Base-by-base conservation (phyloP, 2,888 invertebrate genomes). In the Sesia bembeciformis region DNA sequence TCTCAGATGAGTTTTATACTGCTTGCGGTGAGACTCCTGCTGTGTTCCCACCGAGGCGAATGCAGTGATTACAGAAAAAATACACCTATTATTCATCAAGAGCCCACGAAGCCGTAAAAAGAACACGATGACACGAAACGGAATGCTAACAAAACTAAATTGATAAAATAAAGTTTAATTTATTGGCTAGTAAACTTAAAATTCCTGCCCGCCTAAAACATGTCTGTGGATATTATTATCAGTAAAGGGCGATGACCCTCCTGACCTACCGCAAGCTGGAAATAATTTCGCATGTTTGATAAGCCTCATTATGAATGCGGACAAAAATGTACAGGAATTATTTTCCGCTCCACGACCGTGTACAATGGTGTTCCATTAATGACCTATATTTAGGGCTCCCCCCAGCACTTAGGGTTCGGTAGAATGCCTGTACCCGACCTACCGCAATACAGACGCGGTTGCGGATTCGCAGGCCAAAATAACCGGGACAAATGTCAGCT, bases 351-450 rank as follows among this genome's bases (percentile, higher is more conserved):
- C 59, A 64, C 67, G 61, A 67, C 66, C 70, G 63, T 67, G 70
- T 71, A 72, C 74, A 68, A 63, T 66, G 61, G 56, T 54, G 72
- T 73, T 73, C 78, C 76, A 73, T 79, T 72, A 63, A 80, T 83
- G 87, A 87, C 87, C 85, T 85, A 86, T 70, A 84, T 87, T 72
- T 62, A 40, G 42, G 49, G 68, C 64, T 80, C 84, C 85, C 86
- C 82, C 80, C 74, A 76, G 74, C 78, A 78, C 84, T 72, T 84
- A 87, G 87, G 80, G 81, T 81, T 73, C 81, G 74, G 68, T 77
- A 63, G 76, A 77, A 75, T 83, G 78, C 81, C 80, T 86, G 70
- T 62, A 58, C 78, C 79, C 77, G 88, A 89, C 88, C 88, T 89
- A 73, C 80, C 82, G 60, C 78, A 89, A 83, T 68, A 61, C 60